Evolutionary conservation across 2,888 invertebrate species (phyloP).

Genomic region (Agrotis clavis): DNA sequence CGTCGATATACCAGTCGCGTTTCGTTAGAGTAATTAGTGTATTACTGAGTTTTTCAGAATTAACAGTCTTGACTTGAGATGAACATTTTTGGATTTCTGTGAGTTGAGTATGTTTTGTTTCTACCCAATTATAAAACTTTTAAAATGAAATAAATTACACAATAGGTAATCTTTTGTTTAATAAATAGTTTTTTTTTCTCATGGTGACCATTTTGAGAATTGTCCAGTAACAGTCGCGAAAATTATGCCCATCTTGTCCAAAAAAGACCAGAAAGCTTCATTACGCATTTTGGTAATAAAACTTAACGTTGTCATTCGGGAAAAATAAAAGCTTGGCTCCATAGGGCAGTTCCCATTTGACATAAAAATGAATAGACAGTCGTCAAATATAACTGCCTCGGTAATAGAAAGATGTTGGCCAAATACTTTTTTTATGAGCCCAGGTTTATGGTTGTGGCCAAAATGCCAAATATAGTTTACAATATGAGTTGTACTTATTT

Average conservation of each 20-base stretch:
- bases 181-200: too few species aligned
- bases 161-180: too few species aligned
- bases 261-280: constrained; percentile 18
- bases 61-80: neutral
- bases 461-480: constrained; percentile 52
- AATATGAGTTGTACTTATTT: constrained; percentile 33
- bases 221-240: neutral
- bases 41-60: neutral
- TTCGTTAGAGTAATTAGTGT: neutral
- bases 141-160: too few species aligned
- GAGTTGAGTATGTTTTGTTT: too few species aligned
- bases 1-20: neutral
- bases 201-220: neutral
- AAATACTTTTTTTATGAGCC: constrained; percentile 60
- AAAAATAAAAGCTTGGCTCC: constrained; percentile 40
- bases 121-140: too few species aligned
- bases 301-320: constrained; percentile 34
- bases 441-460: constrained; percentile 34
- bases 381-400: constrained; percentile 56
- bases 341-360: constrained; percentile 43
- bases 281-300: constrained; percentile 33
- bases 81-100: too few species aligned
- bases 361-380: constrained; percentile 59
- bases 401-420: constrained; percentile 53
- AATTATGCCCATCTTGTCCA: constrained; percentile 13